Percentiles rank a stretch among this genome's conserved stretches.
These are phyloP conservation scores for Paraescarpia echinospica DNA, from an alignment of 1,140 invertebrate species.

Conservation along the genomic window DNA sequence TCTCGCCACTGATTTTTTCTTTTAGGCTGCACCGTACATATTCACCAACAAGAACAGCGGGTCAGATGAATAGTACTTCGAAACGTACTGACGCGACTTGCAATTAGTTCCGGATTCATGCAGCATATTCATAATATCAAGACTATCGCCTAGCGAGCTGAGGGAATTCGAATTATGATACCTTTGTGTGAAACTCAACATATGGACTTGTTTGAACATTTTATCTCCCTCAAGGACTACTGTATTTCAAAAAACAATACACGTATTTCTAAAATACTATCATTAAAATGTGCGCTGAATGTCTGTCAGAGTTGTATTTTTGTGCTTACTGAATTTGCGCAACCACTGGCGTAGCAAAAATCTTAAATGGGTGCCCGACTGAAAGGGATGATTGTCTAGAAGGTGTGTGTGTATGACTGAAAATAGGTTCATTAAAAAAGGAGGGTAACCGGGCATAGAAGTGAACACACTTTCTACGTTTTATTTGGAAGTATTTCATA, in stretches of 20 bases:
- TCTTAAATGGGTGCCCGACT: neutral
- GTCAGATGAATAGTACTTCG: neutral
- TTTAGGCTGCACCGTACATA: neutral
- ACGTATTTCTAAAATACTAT: neutral
- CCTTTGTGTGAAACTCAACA: neutral
- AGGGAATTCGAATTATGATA: neutral
- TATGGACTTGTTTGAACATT: neutral
- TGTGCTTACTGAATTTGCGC: neutral
- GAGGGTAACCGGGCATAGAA: neutral
- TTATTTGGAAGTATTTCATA: no score
- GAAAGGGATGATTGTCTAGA: neutral
- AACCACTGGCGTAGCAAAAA: neutral
- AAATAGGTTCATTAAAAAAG: no score
- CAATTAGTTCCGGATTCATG: neutral
- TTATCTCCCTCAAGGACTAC: neutral
- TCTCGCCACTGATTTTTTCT: no score
- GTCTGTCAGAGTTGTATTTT: neutral
- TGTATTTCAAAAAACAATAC: neutral
- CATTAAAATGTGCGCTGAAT: neutral
- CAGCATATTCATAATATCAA: neutral
- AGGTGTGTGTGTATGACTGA: neutral
- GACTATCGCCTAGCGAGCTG: neutral
- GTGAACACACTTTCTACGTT: neutral
- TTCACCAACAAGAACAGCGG: neutral
- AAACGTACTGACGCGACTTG: neutral